Conservation (phyloP, 2,888 invertebrate species). For the Steinernema carpocapsae region DNA sequence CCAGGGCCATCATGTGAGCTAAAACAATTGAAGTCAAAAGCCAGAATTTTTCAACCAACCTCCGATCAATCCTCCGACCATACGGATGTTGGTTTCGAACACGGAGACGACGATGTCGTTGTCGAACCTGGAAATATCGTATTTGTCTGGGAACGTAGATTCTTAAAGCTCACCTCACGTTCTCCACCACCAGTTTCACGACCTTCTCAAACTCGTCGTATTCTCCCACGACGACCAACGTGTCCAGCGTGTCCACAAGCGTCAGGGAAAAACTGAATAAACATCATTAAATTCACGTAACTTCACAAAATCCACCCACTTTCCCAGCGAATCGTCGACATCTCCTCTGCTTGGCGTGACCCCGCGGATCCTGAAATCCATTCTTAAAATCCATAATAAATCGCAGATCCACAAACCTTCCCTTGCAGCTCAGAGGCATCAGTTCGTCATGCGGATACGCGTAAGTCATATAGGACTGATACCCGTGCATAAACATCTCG, state of each 20-base stretch:
- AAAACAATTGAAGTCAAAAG: slow-evolving; percentile 18
- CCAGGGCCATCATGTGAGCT: slow-evolving; percentile 86
- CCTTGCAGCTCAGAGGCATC: slow-evolving; percentile 93
- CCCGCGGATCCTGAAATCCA: slow-evolving; percentile 78
- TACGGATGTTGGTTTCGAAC: slow-evolving; percentile 95
- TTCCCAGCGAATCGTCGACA: slow-evolving; percentile 93
- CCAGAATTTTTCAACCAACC: slow-evolving; percentile 42
- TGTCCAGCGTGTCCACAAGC: slow-evolving; percentile 90
- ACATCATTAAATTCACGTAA: not conserved
- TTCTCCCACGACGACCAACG: slow-evolving; percentile 86
- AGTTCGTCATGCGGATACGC: slow-evolving; percentile 98
- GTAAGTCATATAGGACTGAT: slow-evolving; percentile 88
- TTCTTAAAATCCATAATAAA: too few relatives aligned
- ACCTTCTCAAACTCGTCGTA: slow-evolving; percentile 91
- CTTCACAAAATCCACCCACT: slow-evolving; percentile 76
- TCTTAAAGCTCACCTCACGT: slow-evolving; percentile 73
- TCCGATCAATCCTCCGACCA: slow-evolving; percentile 81
- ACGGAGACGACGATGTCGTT: slow-evolving; percentile 93
- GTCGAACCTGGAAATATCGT: slow-evolving; percentile 77
- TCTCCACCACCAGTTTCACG: slow-evolving; percentile 82
- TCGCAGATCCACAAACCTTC: slow-evolving; percentile 70
- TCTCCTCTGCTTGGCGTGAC: slow-evolving; percentile 89
- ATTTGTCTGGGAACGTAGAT: not conserved
- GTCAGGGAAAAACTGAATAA: slow-evolving; percentile 86
- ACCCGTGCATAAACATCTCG: slow-evolving; percentile 96